Evolutionary conservation across 1,140 invertebrate genomes (phyloP).

Genomic region (Papilio xuthus): DNA sequence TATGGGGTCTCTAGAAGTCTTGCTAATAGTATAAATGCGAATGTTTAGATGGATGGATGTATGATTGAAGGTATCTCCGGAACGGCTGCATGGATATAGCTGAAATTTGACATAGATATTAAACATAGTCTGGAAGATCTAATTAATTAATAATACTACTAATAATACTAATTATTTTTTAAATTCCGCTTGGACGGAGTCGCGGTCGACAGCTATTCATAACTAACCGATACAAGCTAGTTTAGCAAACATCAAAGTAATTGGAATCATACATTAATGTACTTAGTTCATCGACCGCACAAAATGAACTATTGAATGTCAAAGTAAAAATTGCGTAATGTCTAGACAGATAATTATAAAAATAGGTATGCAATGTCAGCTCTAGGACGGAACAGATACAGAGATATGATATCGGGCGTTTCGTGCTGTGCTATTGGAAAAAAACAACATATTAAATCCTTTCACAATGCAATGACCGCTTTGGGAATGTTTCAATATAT

Average conservation of each 20-base stretch:
- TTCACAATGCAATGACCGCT: background rate
- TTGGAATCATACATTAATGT: background rate
- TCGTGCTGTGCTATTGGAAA: background rate
- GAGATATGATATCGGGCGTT: background rate
- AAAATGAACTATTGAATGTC: constrained; percentile 31
- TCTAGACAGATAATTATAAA: constrained; percentile 46
- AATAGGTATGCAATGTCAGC: constrained; percentile 27
- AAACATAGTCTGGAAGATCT: no score
- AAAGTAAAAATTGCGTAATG: constrained; percentile 32
- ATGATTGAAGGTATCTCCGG: no score
- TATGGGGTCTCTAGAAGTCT: no score
- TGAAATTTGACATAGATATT: no score
- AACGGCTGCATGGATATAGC: no score
- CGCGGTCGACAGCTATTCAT: no score
- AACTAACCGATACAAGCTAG: background rate
- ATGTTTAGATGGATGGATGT: no score
- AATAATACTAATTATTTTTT: no score
- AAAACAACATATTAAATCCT: background rate
- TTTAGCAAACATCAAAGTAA: background rate
- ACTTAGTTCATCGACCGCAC: constrained; percentile 7
- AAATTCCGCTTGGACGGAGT: no score
- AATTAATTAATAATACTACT: no score
- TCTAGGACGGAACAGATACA: constrained; percentile 23
- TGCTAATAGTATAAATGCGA: no score
- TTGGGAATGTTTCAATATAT: background rate